Conservation (phyloP, 37 sponge, comb jelly and placozoan species). For the Aplysina aerophoba region DNA sequence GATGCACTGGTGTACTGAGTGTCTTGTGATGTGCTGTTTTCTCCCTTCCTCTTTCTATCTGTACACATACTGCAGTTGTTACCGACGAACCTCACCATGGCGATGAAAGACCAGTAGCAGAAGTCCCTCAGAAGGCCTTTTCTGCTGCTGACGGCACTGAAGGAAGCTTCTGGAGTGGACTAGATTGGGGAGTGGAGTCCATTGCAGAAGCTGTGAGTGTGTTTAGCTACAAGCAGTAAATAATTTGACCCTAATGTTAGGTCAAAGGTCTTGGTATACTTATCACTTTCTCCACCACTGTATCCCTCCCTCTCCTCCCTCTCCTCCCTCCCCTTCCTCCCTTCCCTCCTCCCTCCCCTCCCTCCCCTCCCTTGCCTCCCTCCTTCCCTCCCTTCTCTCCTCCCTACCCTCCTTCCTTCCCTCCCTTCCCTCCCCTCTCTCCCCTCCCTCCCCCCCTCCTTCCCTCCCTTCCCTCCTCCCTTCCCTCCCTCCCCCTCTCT, state of each 20-base stretch:
- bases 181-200: conserved; percentile 41
- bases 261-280: too few relatives aligned
- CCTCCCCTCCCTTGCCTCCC: too few relatives aligned
- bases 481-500: neutral
- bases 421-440: too few relatives aligned
- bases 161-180: conserved; percentile 24
- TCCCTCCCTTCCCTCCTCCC: neutral
- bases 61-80: neutral
- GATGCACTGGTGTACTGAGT: too few relatives aligned
- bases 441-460: neutral
- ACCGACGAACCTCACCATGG: neutral
- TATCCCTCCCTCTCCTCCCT: too few relatives aligned
- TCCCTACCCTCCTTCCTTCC: too few relatives aligned
- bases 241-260: too few relatives aligned
- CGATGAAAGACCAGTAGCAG: neutral
- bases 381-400: too few relatives aligned
- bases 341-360: too few relatives aligned
- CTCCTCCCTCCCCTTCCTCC: too few relatives aligned
- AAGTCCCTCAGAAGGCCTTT: neutral
- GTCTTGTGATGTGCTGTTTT: neutral
- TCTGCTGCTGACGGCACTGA: neutral
- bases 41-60: neutral
- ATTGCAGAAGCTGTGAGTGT: conserved; percentile 66
- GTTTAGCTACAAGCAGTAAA: neutral
- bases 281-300: too few relatives aligned